These are phyloP conservation scores for Oreonectes daqikongensis DNA, from an alignment of 2,797 vertebrate species.

Conservation along the genomic window DNA sequence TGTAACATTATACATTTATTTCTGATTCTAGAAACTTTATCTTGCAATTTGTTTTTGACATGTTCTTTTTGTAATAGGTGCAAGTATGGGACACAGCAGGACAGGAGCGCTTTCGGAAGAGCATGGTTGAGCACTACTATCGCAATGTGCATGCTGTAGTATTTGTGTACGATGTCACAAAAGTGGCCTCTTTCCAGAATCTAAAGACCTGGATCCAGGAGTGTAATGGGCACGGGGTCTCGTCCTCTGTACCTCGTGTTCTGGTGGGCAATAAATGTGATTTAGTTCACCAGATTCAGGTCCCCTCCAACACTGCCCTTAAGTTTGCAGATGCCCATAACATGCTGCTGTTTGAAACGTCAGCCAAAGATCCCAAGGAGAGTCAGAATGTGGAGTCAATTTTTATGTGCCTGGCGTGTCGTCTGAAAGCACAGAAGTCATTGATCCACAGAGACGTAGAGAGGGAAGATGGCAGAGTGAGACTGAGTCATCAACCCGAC, in stretches of 20 bases:
- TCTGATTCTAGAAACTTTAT: neutral
- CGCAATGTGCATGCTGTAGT: constrained; percentile 94
- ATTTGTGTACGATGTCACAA: constrained; percentile 96
- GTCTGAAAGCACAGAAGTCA: constrained; percentile 92
- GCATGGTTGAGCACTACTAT: constrained; percentile 97
- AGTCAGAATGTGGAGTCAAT: constrained; percentile 96
- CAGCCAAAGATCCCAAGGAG: constrained; percentile 96
- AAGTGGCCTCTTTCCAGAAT: constrained; percentile 94
- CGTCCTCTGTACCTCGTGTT: constrained; percentile 82
- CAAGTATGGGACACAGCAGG: constrained; percentile 97
- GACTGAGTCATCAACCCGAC: constrained; percentile 76
- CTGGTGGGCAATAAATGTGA: constrained; percentile 98
- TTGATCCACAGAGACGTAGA: constrained; percentile 88
- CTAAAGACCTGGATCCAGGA: constrained; percentile 97
- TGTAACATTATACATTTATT: neutral
- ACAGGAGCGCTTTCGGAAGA: constrained; percentile 93
- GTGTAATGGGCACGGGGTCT: constrained; percentile 91
- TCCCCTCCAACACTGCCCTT: constrained; percentile 90
- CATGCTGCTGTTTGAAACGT: constrained; percentile 97
- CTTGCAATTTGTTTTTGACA: neutral
- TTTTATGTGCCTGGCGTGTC: constrained; percentile 96
- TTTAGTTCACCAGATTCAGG: constrained; percentile 91
- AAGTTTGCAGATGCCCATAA: constrained; percentile 95
- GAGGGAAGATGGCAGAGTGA: constrained; percentile 84
- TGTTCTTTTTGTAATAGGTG: constrained; percentile 73